A percentile compares a stretch with the other conserved stretches of the same genome.
Conservation (phyloP, 2,888 invertebrate genomes). For the Eudasyphora cyanicolor region DNA sequence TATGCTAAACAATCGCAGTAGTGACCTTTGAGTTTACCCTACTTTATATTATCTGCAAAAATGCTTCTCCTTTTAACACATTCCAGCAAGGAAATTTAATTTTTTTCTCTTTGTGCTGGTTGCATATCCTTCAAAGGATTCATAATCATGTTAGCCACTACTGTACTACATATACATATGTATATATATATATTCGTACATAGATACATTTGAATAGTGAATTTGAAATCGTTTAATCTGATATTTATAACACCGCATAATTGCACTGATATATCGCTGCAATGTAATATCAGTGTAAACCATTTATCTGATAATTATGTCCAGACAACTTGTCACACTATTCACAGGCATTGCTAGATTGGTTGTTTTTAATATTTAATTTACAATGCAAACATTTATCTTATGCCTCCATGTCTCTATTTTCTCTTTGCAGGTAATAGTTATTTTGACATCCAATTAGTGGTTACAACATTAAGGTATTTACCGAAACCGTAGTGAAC, state of each 20-base stretch:
- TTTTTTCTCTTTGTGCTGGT: too few relatives aligned
- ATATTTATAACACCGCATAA: conserved; percentile 21
- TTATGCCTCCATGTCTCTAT: conserved; percentile 13
- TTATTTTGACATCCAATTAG: conserved; percentile 37
- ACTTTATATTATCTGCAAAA: too few relatives aligned
- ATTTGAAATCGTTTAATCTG: neutral
- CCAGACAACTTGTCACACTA: conserved; percentile 22
- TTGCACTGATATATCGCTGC: conserved; percentile 18
- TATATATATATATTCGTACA: conserved; percentile 2
- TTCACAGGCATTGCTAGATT: conserved; percentile 4
- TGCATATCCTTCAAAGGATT: too few relatives aligned
- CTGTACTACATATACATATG: neutral
- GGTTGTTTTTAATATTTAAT: neutral
- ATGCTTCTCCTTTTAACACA: too few relatives aligned
- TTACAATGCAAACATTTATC: conserved; percentile 28
- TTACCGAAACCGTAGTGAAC: neutral
- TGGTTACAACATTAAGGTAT: conserved; percentile 16
- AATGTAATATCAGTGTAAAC: conserved; percentile 13
- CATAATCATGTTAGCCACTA: neutral
- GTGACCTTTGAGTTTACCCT: too few relatives aligned
- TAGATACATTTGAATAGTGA: neutral
- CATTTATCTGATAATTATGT: conserved; percentile 29
- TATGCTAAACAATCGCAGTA: too few relatives aligned
- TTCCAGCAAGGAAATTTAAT: too few relatives aligned
- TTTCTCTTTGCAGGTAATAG: conserved; percentile 49